A percentile compares a stretch with the other conserved stretches of the same genome.
Conservation (phyloP, 2,113 vertebrate genomes). For the Pogonocichla stellata region DNA sequence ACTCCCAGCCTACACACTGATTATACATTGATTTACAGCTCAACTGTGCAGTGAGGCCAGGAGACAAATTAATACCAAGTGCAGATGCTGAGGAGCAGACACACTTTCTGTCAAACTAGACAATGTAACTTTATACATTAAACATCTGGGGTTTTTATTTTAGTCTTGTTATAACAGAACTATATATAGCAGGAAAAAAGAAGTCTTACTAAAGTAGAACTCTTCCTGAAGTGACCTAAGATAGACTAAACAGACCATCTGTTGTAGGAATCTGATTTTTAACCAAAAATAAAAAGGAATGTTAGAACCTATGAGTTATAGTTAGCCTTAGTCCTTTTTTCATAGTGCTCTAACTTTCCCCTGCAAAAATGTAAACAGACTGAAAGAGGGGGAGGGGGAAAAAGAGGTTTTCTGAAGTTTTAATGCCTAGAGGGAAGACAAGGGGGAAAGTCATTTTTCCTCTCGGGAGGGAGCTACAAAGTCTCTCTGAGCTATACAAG, state of each 20-base stretch:
- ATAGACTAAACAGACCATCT: conserved; percentile 1
- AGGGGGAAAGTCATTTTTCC: background rate
- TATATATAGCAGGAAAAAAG: background rate
- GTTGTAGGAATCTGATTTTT: background rate
- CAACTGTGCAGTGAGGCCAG: background rate
- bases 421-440: background rate
- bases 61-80: background rate
- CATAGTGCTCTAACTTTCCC: background rate
- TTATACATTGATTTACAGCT: background rate
- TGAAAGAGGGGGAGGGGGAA: background rate
- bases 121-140: background rate
- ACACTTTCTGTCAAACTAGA: background rate
- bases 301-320: background rate
- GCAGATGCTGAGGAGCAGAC: background rate
- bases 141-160: background rate
- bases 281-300: background rate
- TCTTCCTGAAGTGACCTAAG: background rate
- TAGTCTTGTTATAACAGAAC: background rate
- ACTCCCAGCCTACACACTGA: background rate
- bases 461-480: background rate
- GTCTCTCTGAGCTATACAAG: background rate
- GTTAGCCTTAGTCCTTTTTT: background rate
- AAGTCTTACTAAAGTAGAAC: background rate
- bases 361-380: background rate
- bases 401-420: background rate